A percentile compares a stretch with the other conserved stretches of the same genome.
Conservation (phyloP, 2,888 invertebrate genomes). For the Orthonychiurus folsomi region DNA sequence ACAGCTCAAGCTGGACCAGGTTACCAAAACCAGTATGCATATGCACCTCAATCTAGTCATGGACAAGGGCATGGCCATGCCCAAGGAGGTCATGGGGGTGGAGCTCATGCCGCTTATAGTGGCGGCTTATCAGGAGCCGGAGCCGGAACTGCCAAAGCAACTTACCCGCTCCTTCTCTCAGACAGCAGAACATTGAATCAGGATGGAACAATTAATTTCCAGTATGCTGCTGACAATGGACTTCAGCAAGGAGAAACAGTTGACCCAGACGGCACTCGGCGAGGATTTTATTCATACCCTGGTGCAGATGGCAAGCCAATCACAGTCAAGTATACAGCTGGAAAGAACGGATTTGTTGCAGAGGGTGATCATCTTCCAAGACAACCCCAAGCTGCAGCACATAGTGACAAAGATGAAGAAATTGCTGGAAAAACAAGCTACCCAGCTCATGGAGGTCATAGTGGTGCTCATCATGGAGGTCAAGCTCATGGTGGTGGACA, state of each 20-base stretch:
- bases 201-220: constrained; percentile 59
- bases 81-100: not conserved
- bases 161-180: constrained; percentile 45
- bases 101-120: not conserved
- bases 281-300: constrained; percentile 57
- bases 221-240: constrained; percentile 61
- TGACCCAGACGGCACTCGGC: constrained; percentile 57
- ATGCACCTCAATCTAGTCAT: not conserved
- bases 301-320: constrained; percentile 59
- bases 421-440: constrained; percentile 4
- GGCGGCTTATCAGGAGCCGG: not conserved
- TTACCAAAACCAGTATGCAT: not conserved
- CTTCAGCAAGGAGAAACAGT: constrained; percentile 60
- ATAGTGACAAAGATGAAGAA: constrained; percentile 24
- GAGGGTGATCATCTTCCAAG: constrained; percentile 37
- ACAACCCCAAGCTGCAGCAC: constrained; percentile 29
- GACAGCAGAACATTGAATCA: constrained; percentile 57
- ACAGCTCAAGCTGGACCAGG: not conserved
- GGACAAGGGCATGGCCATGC: not conserved
- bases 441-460: not conserved
- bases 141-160: constrained; percentile 16
- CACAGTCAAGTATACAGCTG: constrained; percentile 52
- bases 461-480: not conserved
- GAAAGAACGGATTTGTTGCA: constrained; percentile 41
- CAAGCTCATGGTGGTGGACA: constrained; percentile 14